Conservation (phyloP, 2,113 vertebrate species). For the Chaetodon trifascialis region DNA sequence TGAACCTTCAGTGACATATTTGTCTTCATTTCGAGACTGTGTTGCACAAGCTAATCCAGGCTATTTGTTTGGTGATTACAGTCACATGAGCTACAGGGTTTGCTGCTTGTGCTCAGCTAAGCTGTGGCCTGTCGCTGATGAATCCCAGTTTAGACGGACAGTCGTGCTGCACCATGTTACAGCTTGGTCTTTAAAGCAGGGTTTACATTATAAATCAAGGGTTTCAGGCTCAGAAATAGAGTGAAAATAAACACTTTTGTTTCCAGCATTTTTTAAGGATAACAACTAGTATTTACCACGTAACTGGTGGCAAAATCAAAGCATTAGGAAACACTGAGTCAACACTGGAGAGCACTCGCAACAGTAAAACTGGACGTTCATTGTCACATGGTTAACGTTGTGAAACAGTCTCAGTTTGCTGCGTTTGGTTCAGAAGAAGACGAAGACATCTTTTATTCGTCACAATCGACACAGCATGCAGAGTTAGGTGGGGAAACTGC, state of each 20-base stretch:
- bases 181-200: not conserved
- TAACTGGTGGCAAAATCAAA: not conserved
- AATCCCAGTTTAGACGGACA: not conserved
- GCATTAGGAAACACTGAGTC: not conserved
- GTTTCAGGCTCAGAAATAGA: too few relatives aligned
- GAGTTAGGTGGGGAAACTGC: too few relatives aligned
- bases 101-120: slow-evolving; percentile 13
- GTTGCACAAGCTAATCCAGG: not conserved
- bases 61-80: slow-evolving; percentile 39
- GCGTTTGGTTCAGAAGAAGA: too few relatives aligned
- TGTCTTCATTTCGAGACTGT: not conserved
- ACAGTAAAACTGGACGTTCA: too few relatives aligned
- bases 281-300: too few relatives aligned
- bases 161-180: not conserved
- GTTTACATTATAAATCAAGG: not conserved
- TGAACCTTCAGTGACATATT: slow-evolving; percentile 13
- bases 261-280: not conserved
- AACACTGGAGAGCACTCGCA: too few relatives aligned
- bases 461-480: too few relatives aligned
- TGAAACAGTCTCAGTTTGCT: too few relatives aligned
- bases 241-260: not conserved
- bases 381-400: too few relatives aligned
- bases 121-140: not conserved
- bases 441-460: too few relatives aligned
- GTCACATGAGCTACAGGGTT: slow-evolving; percentile 19